Percentiles rank a stretch among this genome's conserved stretches.
These are phyloP conservation scores for Athene noctua DNA, from an alignment of 2,113 vertebrate species.

Conservation along the genomic window DNA sequence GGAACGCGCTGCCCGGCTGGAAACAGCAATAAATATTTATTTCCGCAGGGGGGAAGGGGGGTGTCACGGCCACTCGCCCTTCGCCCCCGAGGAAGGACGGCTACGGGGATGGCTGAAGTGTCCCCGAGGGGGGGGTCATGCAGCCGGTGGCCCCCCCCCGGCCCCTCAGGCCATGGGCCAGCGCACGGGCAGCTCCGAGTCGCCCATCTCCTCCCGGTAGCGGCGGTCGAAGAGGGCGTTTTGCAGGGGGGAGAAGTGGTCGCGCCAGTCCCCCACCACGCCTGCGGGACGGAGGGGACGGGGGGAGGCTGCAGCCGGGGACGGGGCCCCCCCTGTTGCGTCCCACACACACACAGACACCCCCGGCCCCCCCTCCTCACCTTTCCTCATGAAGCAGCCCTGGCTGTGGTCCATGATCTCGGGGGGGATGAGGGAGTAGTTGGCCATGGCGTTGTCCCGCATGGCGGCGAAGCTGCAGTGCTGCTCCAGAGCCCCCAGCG, in stretches of 20 bases:
- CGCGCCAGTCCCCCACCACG: slow-evolving; percentile 81
- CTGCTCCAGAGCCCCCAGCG: slow-evolving; percentile 64
- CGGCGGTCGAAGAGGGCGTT: slow-evolving; percentile 68
- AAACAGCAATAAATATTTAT: slow-evolving; percentile 53
- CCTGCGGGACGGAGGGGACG: slow-evolving; percentile 51
- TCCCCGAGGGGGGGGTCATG: accelerated
- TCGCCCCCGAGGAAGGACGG: not conserved
- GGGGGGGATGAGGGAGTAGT: slow-evolving; percentile 73
- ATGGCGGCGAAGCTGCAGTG: slow-evolving; percentile 81
- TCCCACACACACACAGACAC: no score
- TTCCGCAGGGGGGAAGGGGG: not conserved
- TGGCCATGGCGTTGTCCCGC: slow-evolving; percentile 82
- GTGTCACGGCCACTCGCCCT: not conserved
- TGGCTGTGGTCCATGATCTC: slow-evolving; percentile 84
- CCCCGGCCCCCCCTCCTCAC: slow-evolving; percentile 21
- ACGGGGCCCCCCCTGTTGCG: accelerated
- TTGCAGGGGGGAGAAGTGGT: slow-evolving; percentile 77
- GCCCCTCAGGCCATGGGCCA: slow-evolving; percentile 59
- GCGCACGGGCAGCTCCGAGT: slow-evolving; percentile 26
- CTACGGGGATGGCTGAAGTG: accelerated
- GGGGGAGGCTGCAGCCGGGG: not conserved
- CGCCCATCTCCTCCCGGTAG: slow-evolving; percentile 74
- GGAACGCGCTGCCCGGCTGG: not conserved
- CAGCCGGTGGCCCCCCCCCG: accelerated
- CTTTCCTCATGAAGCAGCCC: slow-evolving; percentile 86